Evolutionary conservation across 1,140 invertebrate species (phyloP), one percentile per base, ranked within the genome.

Genomic region (Aphidius gifuensis): DNA sequence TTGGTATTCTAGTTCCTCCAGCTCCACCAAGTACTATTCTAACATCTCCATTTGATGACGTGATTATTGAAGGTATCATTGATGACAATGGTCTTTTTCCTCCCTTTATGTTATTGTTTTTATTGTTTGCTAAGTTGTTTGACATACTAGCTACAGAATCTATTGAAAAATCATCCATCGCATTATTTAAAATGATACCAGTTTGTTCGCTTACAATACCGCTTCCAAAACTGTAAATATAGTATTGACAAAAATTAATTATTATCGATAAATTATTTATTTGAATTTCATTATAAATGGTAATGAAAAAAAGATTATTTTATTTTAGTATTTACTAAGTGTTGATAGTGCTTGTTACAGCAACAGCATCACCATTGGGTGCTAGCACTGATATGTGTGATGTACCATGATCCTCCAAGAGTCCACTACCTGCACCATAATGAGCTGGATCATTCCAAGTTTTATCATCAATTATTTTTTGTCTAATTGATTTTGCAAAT

Each of bases 101-200:
- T 5, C 88, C 85, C 48, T 80, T 75, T 56, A 98, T 92, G 60
- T 85, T 87, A 82, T 99, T 99, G 8, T 84, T 84, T 8, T 79
- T 79, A 21, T 58, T 51, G 23, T 90, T 90, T 0, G 88, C 87
- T 6, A 90, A 88, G 46, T 97, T 55, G 0, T 87, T 88, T 70
- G 92, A 96, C 56, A 83, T 86, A 78, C 93, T 98, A 8, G 83
- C 80, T 66, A 86, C 82, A 2, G 87, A 88, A 0, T 92, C 88
- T 3, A 88, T 85, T 0, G 92, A 91, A 79, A 99, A 99, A 75
- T 99, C 96, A 76, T 98, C 93, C 94, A 99, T 98, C 53, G 88
- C 90, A 74, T 92, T 90, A 80, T 99, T 99, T 68, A 96, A 86
- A 5, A 98, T 80, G 47, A 99, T 94, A 43, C 96, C 97, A 0